Conservation (phyloP, 2,113 vertebrate genomes). For the Myodes glareolus region DNA sequence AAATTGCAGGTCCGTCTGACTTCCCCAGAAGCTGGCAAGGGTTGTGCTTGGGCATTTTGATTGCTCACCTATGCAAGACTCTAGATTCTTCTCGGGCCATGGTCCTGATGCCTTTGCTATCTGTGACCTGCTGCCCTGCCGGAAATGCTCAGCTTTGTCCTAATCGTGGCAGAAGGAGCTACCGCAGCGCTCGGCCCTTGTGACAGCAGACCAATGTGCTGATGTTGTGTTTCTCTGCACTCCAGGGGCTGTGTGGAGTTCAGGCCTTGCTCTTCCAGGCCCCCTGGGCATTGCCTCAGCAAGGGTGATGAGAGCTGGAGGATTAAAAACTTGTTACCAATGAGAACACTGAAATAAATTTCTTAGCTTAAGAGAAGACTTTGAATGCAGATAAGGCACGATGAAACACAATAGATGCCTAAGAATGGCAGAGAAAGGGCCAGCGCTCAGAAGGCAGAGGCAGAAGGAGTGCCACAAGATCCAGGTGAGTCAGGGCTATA, state of each 20-base stretch:
- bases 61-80: rapidly evolving
- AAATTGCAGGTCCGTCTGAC: not conserved
- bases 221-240: rapidly evolving
- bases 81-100: not conserved
- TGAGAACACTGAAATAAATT: not conserved
- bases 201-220: not conserved
- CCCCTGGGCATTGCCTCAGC: not conserved
- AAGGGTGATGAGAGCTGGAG: not conserved
- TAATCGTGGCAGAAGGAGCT: not conserved
- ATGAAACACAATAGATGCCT: not conserved
- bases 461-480: not conserved
- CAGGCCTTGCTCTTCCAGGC: not conserved
- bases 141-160: not conserved
- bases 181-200: not conserved
- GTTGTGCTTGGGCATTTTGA: not conserved
- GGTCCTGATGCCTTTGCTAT: rapidly evolving
- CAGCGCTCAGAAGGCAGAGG: not conserved
- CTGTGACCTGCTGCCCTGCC: no score
- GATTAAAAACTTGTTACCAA: not conserved
- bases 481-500: not conserved
- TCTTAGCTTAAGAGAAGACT: not conserved
- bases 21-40: not conserved
- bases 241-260: rapidly evolving
- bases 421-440: rapidly evolving
- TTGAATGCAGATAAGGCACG: not conserved